phyloP scores from a whole-genome alignment of 2,113 vertebrate genomes.

The Suricata suricatta region DNA sequence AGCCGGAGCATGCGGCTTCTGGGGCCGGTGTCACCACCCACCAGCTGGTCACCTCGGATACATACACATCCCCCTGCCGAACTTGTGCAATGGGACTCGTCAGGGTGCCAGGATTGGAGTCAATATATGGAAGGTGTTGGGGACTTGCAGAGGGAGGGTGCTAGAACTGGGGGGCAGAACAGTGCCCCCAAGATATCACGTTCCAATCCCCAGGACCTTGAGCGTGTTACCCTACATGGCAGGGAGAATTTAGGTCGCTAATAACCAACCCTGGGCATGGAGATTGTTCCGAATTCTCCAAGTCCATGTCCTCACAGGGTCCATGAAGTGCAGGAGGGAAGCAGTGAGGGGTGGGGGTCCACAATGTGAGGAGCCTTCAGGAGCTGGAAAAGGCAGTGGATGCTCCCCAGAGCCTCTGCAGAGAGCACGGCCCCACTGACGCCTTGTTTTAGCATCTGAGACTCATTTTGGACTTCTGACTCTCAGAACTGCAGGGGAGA shows the following conservation, averaged over 20 bases:
- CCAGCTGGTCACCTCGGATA: background rate
- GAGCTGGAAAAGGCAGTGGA: background rate
- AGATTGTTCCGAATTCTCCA: no score
- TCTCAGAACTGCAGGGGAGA: background rate
- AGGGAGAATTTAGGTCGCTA: background rate
- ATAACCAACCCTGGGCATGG: background rate
- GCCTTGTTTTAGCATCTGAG: background rate
- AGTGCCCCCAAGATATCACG: accelerated
- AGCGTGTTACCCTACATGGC: no score
- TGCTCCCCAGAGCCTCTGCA: background rate
- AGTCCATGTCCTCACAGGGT: background rate
- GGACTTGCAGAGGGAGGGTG: background rate
- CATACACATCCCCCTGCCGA: no score
- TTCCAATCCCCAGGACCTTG: background rate
- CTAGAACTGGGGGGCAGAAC: background rate
- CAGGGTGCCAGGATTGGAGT: background rate
- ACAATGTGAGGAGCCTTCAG: background rate
- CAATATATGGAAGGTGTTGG: background rate
- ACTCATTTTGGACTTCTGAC: background rate
- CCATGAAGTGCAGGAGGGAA: background rate
- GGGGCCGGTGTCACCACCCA: background rate
- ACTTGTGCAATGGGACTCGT: background rate
- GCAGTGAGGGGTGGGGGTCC: background rate
- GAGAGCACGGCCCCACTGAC: background rate
- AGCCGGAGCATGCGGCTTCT: background rate